Conservation (phyloP, 2,797 vertebrate species). For the Carduelis carduelis region DNA sequence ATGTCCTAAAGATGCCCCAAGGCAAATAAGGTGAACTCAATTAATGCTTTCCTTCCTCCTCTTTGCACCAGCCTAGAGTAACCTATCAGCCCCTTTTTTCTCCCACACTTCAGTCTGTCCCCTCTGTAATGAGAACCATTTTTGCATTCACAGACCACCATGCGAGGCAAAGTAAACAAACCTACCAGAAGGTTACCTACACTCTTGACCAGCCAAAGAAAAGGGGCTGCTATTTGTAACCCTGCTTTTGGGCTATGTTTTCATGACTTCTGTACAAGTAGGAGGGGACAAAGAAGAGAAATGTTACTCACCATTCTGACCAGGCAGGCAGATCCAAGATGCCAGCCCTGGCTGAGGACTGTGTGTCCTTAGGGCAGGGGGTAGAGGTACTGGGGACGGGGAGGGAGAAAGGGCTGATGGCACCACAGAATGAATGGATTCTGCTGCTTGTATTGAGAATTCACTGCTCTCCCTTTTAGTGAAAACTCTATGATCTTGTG, state of each 20-base stretch:
- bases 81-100: neutral
- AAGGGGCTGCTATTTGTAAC: neutral
- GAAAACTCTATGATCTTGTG: constrained; percentile 68
- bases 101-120: neutral
- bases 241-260: neutral
- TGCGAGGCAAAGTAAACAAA: neutral
- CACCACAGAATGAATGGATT: constrained; percentile 3
- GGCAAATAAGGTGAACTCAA: neutral
- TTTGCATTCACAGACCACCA: rapidly evolving
- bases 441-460: constrained; percentile 50
- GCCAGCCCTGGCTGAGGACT: neutral
- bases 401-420: neutral
- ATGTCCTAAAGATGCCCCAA: neutral
- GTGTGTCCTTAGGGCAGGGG: neutral
- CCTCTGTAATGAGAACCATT: neutral
- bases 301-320: neutral
- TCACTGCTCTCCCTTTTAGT: constrained; percentile 56
- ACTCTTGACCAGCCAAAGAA: neutral
- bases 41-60: neutral
- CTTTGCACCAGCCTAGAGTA: neutral
- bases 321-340: neutral
- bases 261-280: neutral
- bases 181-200: neutral
- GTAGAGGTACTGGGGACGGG: rapidly evolving
- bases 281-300: neutral